Evolutionary conservation across 2,888 invertebrate species (phyloP), one percentile per base, ranked within the genome.

Genomic region (Coelinius sp.): DNA sequence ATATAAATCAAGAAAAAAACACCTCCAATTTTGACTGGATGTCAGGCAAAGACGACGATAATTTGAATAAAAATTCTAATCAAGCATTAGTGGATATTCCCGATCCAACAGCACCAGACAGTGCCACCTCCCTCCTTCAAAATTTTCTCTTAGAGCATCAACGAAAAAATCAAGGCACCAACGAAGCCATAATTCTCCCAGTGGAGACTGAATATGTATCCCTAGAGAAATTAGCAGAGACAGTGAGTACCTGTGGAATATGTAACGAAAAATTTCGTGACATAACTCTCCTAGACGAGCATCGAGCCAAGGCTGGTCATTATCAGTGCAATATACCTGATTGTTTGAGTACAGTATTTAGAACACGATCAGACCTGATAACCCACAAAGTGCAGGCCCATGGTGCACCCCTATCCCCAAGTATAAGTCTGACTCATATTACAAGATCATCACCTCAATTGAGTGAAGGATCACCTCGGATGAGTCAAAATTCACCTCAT

Each of bases 141-240:
- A 87, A 84, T 65, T 85, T 86, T 41, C 73, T 87, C n/a, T 81
- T 85, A 7, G 86, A 87, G 10, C 85, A 85, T 71, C 84, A 86
- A 20, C 80, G 84, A 20, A 80, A 78, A 27, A 77, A 76, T 76
- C 75, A 77, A 20, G 74, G 64, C 41, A 71, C 24, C 14, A 52
- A 24, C 10, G 52, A 66, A 25, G 49, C 41, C 7, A 75, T 68
- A 44, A 73, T 56, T 53, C 53, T 75, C 12, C 83, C 81, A 0
- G 80, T 80, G 4, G 87, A 88, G 72, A 92, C 90, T 73, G 92
- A 92, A 86, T 92, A 92, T 79, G 92, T 92, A 75, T 92, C 92
- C 0, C 85, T 92, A 74, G 92, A 92, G 73, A 90, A 90, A 27
- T 85, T 92, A 76, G 92, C 91, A 0, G 88, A 88, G 0, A 90